Evolutionary conservation across 2,888 invertebrate genomes (phyloP), one percentile per base, ranked within the genome.

Genomic region (Cheilosia vernalis): DNA sequence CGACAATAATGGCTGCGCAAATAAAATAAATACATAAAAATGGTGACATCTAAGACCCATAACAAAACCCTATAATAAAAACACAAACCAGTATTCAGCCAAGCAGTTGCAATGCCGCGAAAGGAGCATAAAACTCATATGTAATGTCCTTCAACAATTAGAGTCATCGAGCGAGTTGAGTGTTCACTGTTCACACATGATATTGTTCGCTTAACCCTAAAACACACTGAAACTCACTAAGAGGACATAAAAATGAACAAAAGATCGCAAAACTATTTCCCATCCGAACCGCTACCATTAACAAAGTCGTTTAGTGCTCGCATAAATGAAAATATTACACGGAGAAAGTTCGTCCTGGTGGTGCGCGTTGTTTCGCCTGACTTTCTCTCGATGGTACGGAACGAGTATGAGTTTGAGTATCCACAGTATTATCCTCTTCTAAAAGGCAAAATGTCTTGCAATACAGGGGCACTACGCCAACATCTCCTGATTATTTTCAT

Each of bases 261-360:
- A 61, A 9, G 17, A 61, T 17, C 19, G 56, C 47, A 74, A 60
- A 80, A 73, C 73, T 80, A 73, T 74, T 80, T 67, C 40, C 80
- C 67, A 67, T 67, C 66, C 60, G 67, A 67, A 73, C 80, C 70
- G 66, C 73, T 66, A 64, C 73, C 61, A 80, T 80, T 80, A 67
- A 67, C 74, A 74, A 60, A 53, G 80, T 67, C 73, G 60, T 73
- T 80, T 55, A 80, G 33, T 55, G 37, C 27, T 53, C n/a, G 19
- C 67, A n/a, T n/a, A 80, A 80, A 74, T 80, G 67, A 80, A 73
- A 80, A 74, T 74, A 80, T 72, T 64, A 64, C 72, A 24, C 49
- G 37, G 40, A 37, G 49, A 64, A 79, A 79, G 64, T 79, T 79
- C 9, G 56, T 79, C 72, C 79, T 79, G 56, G 49, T 49, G n/a